These are phyloP conservation scores for Saturnia japonica DNA, from an alignment of 2,888 invertebrate genomes.

Conservation along the genomic window DNA sequence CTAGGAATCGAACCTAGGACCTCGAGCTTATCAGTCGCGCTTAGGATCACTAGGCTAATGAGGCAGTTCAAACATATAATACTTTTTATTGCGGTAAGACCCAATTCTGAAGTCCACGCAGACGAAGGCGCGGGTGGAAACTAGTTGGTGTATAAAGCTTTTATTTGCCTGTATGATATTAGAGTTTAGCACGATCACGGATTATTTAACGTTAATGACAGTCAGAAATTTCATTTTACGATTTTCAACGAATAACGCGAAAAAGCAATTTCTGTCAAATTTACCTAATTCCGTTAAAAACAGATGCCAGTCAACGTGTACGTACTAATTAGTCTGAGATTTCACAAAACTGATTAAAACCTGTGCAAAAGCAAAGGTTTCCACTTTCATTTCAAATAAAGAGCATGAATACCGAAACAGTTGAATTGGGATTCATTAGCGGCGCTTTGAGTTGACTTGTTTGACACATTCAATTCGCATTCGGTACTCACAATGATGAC, in stretches of 20 bases:
- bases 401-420: constrained; percentile 42
- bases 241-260: neutral
- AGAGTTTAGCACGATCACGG: neutral
- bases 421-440: constrained; percentile 53
- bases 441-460: constrained; percentile 52
- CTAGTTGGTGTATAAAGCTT: no score
- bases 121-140: no score
- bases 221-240: neutral
- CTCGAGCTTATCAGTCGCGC: no score
- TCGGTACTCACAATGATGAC: constrained; percentile 50
- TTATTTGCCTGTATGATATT: no score
- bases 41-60: no score
- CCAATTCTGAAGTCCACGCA: no score
- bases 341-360: constrained; percentile 34
- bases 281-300: constrained; percentile 5
- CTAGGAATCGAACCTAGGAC: no score
- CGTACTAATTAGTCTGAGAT: constrained; percentile 37
- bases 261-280: neutral
- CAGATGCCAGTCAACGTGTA: constrained; percentile 24
- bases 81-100: no score
- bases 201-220: neutral
- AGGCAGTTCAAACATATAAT: no score
- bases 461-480: constrained; percentile 54
- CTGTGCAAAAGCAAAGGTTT: constrained; percentile 18
- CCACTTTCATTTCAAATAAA: constrained; percentile 28